Percentiles rank a stretch among this genome's conserved stretches.
Evolutionary conservation across 2,113 vertebrate species (phyloP).

Genomic region (Rhabdomys dilectus): DNA sequence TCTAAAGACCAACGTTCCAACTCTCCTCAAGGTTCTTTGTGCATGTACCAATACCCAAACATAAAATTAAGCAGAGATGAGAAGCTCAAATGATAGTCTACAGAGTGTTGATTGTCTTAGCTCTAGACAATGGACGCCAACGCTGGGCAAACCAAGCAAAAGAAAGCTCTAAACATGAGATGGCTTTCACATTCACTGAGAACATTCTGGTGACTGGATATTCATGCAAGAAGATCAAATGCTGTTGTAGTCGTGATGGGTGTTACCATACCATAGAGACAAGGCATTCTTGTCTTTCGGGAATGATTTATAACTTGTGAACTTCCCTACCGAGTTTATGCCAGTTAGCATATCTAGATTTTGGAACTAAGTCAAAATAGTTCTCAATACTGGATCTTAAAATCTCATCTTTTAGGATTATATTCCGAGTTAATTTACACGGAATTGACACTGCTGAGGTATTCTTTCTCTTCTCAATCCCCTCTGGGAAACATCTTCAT

Average conservation of each 20-base stretch:
- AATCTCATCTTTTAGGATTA: background rate
- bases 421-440: background rate
- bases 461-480: background rate
- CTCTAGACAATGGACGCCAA: background rate
- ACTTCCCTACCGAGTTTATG: background rate
- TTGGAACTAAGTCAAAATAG: background rate
- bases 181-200: background rate
- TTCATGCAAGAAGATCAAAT: background rate
- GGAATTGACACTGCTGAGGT: background rate
- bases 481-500: background rate
- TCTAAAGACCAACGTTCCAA: background rate
- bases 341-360: background rate
- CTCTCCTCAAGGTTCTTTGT: background rate
- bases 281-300: background rate
- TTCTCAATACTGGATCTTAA: slow-evolving; percentile 2
- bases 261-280: background rate
- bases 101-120: background rate
- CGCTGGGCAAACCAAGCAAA: background rate
- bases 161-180: background rate
- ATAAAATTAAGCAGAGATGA: background rate
- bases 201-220: background rate
- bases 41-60: background rate
- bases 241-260: background rate
- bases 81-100: background rate
- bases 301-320: background rate